A percentile compares a stretch with the other conserved stretches of the same genome.
Evolutionary conservation across 2,797 vertebrate species (phyloP).

Genomic region (Pantherophis alleghaniensis): DNA sequence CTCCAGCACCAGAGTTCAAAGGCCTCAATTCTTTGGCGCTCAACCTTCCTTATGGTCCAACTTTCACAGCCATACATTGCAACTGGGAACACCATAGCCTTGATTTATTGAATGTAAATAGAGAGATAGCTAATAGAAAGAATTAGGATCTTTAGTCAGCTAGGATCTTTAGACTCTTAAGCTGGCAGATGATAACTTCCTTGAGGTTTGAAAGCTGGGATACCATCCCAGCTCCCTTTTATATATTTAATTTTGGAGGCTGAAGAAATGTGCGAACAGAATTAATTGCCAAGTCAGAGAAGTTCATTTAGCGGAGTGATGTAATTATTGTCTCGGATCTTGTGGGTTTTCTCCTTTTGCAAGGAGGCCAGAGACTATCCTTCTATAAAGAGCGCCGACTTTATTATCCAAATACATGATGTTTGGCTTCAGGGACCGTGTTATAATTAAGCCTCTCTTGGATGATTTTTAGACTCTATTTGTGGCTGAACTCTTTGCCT

Average conservation of each 20-base stretch:
- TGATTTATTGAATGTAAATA: too few species aligned
- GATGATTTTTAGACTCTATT: slow-evolving; percentile 39
- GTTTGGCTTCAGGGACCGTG: slow-evolving; percentile 48
- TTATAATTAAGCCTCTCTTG: slow-evolving; percentile 55
- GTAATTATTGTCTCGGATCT: not conserved
- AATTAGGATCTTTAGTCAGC: fast-evolving
- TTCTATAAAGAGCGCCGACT: slow-evolving; percentile 31
- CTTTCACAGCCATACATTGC: too few species aligned
- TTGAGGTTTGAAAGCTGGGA: slow-evolving; percentile 5
- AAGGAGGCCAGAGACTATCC: slow-evolving; percentile 20
- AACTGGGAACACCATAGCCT: too few species aligned
- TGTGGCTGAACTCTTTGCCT: slow-evolving; percentile 51
- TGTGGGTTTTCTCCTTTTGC: slow-evolving; percentile 11
- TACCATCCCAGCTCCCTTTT: not conserved
- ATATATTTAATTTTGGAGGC: not conserved
- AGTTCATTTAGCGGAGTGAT: slow-evolving; percentile 20
- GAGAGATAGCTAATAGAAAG: not conserved
- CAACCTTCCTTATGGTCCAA: too few species aligned
- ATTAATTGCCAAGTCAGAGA: slow-evolving; percentile 29
- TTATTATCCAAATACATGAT: slow-evolving; percentile 44
- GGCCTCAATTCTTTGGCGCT: too few species aligned
- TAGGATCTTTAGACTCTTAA: fast-evolving
- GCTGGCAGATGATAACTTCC: not conserved
- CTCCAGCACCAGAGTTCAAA: too few species aligned
- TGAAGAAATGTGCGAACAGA: slow-evolving; percentile 6